Percentiles rank a stretch among this genome's conserved stretches.
Evolutionary conservation across 2,113 vertebrate genomes (phyloP).

Genomic region (Hucho hucho): DNA sequence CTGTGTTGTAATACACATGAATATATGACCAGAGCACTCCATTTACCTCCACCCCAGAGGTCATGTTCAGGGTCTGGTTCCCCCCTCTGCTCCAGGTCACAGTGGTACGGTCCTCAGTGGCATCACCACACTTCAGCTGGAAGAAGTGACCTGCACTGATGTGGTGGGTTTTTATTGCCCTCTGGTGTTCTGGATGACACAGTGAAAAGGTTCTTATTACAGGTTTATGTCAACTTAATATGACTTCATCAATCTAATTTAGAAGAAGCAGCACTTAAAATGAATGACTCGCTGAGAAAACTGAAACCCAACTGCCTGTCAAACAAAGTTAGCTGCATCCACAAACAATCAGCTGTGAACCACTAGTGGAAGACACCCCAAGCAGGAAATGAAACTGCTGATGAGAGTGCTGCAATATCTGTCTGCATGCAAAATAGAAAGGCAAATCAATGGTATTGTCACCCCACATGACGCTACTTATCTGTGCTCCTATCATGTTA

Average conservation of each 20-base stretch:
- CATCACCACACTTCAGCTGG: conserved; percentile 43
- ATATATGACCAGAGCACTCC: not conserved
- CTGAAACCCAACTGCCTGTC: not conserved
- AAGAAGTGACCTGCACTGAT: conserved; percentile 52
- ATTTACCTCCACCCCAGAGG: conserved; percentile 39
- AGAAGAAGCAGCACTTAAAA: no score
- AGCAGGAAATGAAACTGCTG: no score
- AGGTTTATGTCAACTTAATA: not conserved
- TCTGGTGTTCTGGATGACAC: not conserved
- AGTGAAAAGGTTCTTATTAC: not conserved
- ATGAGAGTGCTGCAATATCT: no score
- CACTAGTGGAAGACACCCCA: no score
- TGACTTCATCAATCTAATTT: no score
- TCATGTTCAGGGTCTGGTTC: conserved; percentile 8
- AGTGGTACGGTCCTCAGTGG: not conserved
- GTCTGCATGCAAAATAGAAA: no score
- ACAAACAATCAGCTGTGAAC: no score
- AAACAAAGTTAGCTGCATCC: not conserved
- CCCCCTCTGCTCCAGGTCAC: conserved; percentile 56
- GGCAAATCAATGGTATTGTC: no score
- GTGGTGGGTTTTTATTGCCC: conserved; percentile 33
- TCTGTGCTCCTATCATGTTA: no score
- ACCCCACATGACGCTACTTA: no score
- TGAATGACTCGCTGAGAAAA: no score
- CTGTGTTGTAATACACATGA: conserved; percentile 7